Base-by-base conservation (phyloP, 2,888 invertebrate species). In the Drosophila monieri region DNA sequence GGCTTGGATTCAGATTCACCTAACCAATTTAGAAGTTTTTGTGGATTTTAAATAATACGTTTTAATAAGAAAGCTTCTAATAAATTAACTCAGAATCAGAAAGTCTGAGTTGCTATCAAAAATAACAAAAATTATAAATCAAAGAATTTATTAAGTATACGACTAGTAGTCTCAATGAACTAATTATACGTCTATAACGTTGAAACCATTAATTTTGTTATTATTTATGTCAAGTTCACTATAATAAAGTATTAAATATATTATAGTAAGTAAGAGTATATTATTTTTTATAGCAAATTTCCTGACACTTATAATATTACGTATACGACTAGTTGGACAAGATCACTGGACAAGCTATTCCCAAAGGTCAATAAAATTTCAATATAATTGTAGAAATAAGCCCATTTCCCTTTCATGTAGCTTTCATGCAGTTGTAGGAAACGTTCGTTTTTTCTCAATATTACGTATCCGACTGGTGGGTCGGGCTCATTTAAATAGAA, bases 401-500 rank as follows among this genome's bases (percentile, higher is more conserved):
- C 12, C 12, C 12, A 10, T 9, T 32, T 12, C 5, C 12, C 5
- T 12, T 32, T 32, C 5, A 32, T 12, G 32, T 12, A 12, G 3
- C 1, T 5, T 32, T n/a, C n/a, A n/a, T n/a, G n/a, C n/a, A n/a
- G n/a, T n/a, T 32, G 12, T 1, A 9, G 9, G 9, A 27, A 9
- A 27, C 2, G 9, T 27, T 27, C 3, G 8, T 27, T n/a, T 35
- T 35, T 35, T n/a, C n/a, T n/a, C n/a, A 35, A 54, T 14, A 30
- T 60, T 15, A 58, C 58, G 58, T 58, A 60, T 60, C 37, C 60
- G 60, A 6, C 37, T 9, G 2, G 21, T 58, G 39, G 5, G 21
- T 3, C 43, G 3, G 2, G 6, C 21, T 21, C 43, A 41, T 18
- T 41, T 41, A 12, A 43, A 21, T 4, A 18, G 5, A 15, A 2